These are phyloP conservation scores for Chydorus sphaericus DNA, from an alignment of 2,888 invertebrate species.

Conservation along the genomic window DNA sequence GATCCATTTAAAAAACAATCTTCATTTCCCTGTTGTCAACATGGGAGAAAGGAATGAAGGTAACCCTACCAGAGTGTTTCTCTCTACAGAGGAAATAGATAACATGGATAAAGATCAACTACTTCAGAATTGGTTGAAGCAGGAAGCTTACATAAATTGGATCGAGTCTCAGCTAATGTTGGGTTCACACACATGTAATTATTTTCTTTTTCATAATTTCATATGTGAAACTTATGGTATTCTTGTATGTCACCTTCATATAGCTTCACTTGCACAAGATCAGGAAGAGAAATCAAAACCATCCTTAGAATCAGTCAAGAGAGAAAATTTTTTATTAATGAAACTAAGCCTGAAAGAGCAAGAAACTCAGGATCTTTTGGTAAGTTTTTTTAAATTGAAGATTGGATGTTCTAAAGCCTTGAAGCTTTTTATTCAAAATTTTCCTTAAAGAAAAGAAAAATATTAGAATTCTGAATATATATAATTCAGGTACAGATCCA, in stretches of 20 bases:
- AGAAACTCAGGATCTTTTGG: conserved; percentile 90
- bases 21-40: too few species aligned
- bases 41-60: neutral
- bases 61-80: neutral
- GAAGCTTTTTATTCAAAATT: too few species aligned
- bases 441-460: neutral
- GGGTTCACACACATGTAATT: too few species aligned
- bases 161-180: neutral
- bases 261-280: conserved; percentile 33
- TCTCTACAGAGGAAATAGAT: neutral
- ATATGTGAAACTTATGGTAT: too few species aligned
- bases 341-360: conserved; percentile 89
- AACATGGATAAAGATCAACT: neutral
- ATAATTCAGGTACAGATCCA: conserved; percentile 68
- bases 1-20: too few species aligned
- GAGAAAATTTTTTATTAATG: conserved; percentile 83
- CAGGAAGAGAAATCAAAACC: conserved; percentile 63
- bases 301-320: conserved; percentile 68
- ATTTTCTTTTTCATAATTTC: too few species aligned
- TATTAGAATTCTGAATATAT: conserved; percentile 1
- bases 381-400: conserved; percentile 38
- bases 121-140: conserved; percentile 6
- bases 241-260: neutral
- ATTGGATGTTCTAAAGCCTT: too few species aligned
- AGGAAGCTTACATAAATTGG: conserved; percentile 10